Conservation (phyloP, 2,797 vertebrate species). For the Buceros bicornis region DNA sequence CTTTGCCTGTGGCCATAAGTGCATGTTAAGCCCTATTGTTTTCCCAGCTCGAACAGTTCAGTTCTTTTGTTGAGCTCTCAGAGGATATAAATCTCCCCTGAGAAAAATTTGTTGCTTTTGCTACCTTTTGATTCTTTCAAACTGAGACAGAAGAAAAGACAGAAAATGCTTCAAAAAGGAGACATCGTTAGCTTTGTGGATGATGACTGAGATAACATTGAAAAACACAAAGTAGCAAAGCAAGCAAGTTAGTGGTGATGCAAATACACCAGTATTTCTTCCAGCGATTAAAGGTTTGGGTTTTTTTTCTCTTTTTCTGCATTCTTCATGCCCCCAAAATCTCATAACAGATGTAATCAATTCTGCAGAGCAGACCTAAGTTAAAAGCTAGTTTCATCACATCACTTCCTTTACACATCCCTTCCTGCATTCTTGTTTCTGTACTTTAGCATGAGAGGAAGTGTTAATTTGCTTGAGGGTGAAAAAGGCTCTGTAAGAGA, state of each 20-base stretch:
- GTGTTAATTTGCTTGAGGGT: background rate
- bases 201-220: background rate
- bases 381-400: background rate
- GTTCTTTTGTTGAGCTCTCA: no score
- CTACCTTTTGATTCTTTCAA: no score
- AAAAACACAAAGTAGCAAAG: background rate
- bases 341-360: background rate
- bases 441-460: background rate
- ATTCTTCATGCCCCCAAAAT: background rate
- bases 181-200: fast-evolving
- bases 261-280: background rate
- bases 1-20: no score
- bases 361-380: fast-evolving
- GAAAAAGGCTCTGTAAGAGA: background rate
- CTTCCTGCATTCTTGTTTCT: background rate
- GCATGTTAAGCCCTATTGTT: no score
- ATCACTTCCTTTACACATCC: background rate
- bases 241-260: background rate
- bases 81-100: no score
- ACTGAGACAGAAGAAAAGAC: background rate
- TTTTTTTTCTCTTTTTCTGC: background rate
- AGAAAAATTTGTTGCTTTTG: no score
- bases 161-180: background rate
- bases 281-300: background rate
- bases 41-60: no score